Conservation (phyloP, 2,797 vertebrate species). For the Enteromius afrohamiltoni region DNA sequence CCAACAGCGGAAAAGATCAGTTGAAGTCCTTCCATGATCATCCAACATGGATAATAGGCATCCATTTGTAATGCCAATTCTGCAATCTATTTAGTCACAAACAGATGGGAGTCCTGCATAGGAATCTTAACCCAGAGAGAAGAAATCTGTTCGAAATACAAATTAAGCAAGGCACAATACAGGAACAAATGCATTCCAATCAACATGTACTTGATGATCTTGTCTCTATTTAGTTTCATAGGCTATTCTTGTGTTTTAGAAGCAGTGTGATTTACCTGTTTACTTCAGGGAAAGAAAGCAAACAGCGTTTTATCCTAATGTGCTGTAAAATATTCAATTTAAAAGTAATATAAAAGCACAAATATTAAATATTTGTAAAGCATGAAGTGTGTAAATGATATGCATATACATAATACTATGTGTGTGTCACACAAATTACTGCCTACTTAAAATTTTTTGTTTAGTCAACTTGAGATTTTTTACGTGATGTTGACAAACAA, state of each 20-base stretch:
- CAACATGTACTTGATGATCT: constrained; percentile 21
- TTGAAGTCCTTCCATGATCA: constrained; percentile 62
- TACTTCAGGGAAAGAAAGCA: background rate
- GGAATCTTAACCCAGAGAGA: constrained; percentile 33
- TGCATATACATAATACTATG: too few relatives aligned
- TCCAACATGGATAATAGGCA: constrained; percentile 58
- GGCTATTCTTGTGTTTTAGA: background rate
- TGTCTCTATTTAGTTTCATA: constrained; percentile 25
- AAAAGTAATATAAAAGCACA: background rate
- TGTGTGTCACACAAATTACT: too few relatives aligned
- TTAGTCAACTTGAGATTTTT: too few relatives aligned
- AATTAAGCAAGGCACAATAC: constrained; percentile 45
- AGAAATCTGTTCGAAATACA: constrained; percentile 42
- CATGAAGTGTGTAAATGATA: background rate
- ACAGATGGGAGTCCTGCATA: constrained; percentile 38
- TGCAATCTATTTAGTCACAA: constrained; percentile 49
- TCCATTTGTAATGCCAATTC: constrained; percentile 60
- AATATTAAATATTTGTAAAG: background rate
- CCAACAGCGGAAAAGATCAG: constrained; percentile 65
- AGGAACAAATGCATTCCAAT: constrained; percentile 34
- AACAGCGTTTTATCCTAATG: background rate
- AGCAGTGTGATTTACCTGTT: constrained; percentile 2
- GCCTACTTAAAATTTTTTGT: too few relatives aligned
- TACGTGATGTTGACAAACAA: too few relatives aligned
- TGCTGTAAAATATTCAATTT: background rate